A percentile compares a stretch with the other conserved stretches of the same genome.
Evolutionary conservation across 1,140 invertebrate species (phyloP).

Genomic region (Scaptomyza hsui): DNA sequence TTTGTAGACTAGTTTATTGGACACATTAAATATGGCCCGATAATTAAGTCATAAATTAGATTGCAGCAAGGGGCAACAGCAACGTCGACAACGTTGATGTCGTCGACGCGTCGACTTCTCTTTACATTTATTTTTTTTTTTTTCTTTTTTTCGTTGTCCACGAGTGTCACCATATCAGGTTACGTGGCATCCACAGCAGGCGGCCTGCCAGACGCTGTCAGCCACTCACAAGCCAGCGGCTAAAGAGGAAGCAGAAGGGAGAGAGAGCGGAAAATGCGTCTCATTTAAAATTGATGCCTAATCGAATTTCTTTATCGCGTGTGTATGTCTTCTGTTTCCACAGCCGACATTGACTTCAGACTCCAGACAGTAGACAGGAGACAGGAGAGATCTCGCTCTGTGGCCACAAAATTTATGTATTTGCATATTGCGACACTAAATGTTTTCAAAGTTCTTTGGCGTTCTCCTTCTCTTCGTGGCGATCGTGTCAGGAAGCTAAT

Average conservation of each 20-base stretch:
- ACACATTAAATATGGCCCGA: conserved; percentile 84
- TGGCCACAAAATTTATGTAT: conserved; percentile 70
- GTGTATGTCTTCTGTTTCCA: conserved; percentile 71
- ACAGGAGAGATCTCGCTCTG: conserved; percentile 4
- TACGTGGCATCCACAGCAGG: conserved; percentile 78
- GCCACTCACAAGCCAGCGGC: conserved; percentile 9
- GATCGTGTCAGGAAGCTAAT: conserved; percentile 81
- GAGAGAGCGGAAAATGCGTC: conserved; percentile 56
- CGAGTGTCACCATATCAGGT: conserved; percentile 79
- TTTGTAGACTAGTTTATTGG: conserved; percentile 84
- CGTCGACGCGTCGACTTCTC: conserved; percentile 55
- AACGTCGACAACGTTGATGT: conserved; percentile 4
- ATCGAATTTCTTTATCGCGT: conserved; percentile 83
- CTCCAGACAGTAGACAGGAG: neutral
- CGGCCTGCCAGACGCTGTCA: conserved; percentile 37
- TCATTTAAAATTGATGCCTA: conserved; percentile 83
- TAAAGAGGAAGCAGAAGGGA: neutral
- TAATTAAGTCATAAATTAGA: conserved; percentile 84
- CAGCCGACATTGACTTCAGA: conserved; percentile 13
- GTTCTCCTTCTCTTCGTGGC: neutral
- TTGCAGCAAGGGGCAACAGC: conserved; percentile 62
- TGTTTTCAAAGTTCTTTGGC: conserved; percentile 61
- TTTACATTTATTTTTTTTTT: too few relatives aligned
- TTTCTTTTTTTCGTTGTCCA: conserved; percentile 29
- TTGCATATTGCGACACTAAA: conserved; percentile 80